Evolutionary conservation across 2,113 vertebrate species (phyloP), one percentile per base, ranked within the genome.

Genomic region (Cheilinus undulatus): DNA sequence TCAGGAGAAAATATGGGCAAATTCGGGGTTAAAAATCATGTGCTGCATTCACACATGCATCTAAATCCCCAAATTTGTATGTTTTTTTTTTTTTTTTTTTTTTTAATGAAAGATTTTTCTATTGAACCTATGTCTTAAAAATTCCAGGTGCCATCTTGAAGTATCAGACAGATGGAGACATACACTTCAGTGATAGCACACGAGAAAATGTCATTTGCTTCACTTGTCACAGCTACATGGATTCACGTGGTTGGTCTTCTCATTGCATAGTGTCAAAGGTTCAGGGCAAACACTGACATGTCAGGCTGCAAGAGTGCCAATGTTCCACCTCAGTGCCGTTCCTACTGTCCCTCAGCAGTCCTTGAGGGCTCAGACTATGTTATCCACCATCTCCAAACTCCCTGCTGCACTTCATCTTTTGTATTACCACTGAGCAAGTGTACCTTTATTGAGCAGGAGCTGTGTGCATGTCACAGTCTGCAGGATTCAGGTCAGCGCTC

Each of bases 241-340:
- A 71, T 70, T 48, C 80, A 78, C 63, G 65, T 51, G 67, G 70
- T 32, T 80, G 78, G 51, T 72, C 67, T 20, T 82, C 59, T 75
- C 43, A 70, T 85, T 78, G 76, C 27, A 54, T 74, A 43, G 69
- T 49, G 62, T 66, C 62, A 43, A 67, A 27, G 65, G 65, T 79
- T 64, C 32, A 68, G 48, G 51, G 60, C 65, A 56, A 62, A 80
- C 64, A 45, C 52, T 63, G 76, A 74, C 70, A 73, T 65, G 69
- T 74, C 57, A 45, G 59, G 49, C 36, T 78, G 32, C 48, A 19
- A 59, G 36, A 65, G 67, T 68, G 60, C 61, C 40, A 76, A 43
- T 60, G 71, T 85, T 78, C 62, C 80, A 80, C 76, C 57, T 83
- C 68, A 53, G 57, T 60, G 76, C 69, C 58, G 52, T 4, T 77